A percentile compares a stretch with the other conserved stretches of the same genome.
Evolutionary conservation across 1,140 invertebrate genomes (phyloP).

Genomic region (Agrilus planipennis): DNA sequence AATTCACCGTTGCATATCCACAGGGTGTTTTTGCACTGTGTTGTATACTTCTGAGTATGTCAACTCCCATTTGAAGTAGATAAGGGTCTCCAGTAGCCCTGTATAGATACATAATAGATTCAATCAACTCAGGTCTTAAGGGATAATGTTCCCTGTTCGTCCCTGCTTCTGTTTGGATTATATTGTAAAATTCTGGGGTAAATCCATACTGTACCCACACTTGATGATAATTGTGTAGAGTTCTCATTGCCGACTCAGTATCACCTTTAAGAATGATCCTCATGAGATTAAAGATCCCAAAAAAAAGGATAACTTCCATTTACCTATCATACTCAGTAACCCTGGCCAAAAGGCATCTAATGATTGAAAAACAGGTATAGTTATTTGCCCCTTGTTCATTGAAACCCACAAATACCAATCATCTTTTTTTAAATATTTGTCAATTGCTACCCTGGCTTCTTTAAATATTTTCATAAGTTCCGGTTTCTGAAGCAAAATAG

Average conservation of each 20-base stretch:
- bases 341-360: slow-evolving; percentile 98
- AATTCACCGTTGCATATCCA: slow-evolving; percentile 90
- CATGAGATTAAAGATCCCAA: neutral
- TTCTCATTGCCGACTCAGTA: slow-evolving; percentile 81
- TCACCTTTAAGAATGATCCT: slow-evolving; percentile 49
- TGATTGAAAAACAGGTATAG: slow-evolving; percentile 94
- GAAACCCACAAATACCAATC: slow-evolving; percentile 97
- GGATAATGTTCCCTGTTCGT: slow-evolving; percentile 87
- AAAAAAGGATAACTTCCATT: slow-evolving; percentile 18
- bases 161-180: slow-evolving; percentile 73
- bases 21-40: slow-evolving; percentile 85
- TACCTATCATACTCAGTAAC: slow-evolving; percentile 77
- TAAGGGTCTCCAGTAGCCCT: slow-evolving; percentile 85
- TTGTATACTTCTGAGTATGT: slow-evolving; percentile 79
- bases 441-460: slow-evolving; percentile 68
- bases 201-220: slow-evolving; percentile 96
- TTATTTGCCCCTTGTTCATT: slow-evolving; percentile 90
- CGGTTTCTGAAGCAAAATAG: slow-evolving; percentile 66
- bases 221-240: slow-evolving; percentile 90
- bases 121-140: slow-evolving; percentile 87
- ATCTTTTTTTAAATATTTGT: slow-evolving; percentile 81
- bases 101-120: slow-evolving; percentile 96
- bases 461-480: slow-evolving; percentile 86
- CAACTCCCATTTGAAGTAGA: slow-evolving; percentile 79
- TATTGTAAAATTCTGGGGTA: slow-evolving; percentile 95